A percentile compares a stretch with the other conserved stretches of the same genome.
Evolutionary conservation across 2,888 invertebrate genomes (phyloP).

Genomic region (Parelbella ahira): DNA sequence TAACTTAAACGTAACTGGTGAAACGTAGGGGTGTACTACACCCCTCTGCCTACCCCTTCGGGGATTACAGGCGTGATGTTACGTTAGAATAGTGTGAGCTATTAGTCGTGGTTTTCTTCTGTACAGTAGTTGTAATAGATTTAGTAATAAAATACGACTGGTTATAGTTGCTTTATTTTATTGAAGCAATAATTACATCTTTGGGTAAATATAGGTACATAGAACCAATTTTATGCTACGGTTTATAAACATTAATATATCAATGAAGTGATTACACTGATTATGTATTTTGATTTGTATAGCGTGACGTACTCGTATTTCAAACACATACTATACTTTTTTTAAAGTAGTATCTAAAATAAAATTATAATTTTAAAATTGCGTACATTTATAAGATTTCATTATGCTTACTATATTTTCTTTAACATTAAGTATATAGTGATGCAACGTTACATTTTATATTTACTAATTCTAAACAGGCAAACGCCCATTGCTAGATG

Average conservation of each 20-base stretch:
- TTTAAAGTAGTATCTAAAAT: background rate
- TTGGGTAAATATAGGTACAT: conserved; percentile 45
- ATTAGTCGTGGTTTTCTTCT: too few relatives aligned
- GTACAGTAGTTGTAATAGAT: too few relatives aligned
- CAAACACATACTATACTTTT: background rate
- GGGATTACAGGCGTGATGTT: too few relatives aligned
- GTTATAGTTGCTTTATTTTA: conserved; percentile 63
- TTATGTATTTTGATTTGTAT: conserved; percentile 36
- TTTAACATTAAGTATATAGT: conserved; percentile 6
- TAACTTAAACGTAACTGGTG: too few relatives aligned
- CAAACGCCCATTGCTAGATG: too few relatives aligned
- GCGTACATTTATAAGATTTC: too few relatives aligned
- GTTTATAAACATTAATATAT: conserved; percentile 32
- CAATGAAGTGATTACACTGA: conserved; percentile 41
- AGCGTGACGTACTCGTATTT: conserved; percentile 15
- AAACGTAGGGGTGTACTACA: too few relatives aligned
- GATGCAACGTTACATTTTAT: conserved; percentile 5
- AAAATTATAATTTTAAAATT: too few relatives aligned
- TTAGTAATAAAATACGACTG: conserved; percentile 27
- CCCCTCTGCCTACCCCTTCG: too few relatives aligned
- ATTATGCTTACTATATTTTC: background rate
- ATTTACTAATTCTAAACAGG: conserved; percentile 2
- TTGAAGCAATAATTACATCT: conserved; percentile 62
- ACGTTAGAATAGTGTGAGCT: too few relatives aligned
- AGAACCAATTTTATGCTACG: conserved; percentile 37